Conservation (phyloP, 2,113 vertebrate genomes). For the Rhizomys pruinosus region DNA sequence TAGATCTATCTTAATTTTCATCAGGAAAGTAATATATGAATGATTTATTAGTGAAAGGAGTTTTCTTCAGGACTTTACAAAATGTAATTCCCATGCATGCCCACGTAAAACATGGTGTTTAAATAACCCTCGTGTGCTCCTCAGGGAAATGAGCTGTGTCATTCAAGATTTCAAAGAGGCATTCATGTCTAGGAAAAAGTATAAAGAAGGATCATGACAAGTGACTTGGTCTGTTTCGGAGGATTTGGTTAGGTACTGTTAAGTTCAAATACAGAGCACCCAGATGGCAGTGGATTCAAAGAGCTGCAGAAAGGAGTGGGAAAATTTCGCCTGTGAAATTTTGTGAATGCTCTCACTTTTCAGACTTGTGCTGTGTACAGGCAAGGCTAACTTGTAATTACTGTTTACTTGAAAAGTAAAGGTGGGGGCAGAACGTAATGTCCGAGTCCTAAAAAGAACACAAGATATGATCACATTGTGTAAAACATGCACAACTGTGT, state of each 20-base stretch:
- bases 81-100: conserved; percentile 14
- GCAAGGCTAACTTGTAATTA: background rate
- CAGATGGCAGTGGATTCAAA: background rate
- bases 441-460: background rate
- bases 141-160: conserved; percentile 58
- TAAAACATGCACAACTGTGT: background rate
- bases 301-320: background rate
- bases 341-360: background rate
- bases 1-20: conserved; percentile 61
- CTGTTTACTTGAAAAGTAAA: conserved; percentile 7
- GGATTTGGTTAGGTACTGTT: background rate
- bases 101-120: conserved; percentile 31
- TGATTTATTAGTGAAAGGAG: conserved; percentile 49
- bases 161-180: conserved; percentile 40
- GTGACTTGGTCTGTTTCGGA: conserved; percentile 9
- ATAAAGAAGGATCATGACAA: background rate
- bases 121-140: background rate
- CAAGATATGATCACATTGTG: background rate
- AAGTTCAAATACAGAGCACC: background rate
- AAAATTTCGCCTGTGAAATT: too few relatives aligned
- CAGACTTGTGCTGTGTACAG: background rate
- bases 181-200: conserved; percentile 15
- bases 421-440: background rate
- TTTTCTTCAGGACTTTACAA: conserved; percentile 17
- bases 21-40: conserved; percentile 41